Evolutionary conservation across 2,888 invertebrate species (phyloP).

Genomic region (Zygothrica quintamaculata): DNA sequence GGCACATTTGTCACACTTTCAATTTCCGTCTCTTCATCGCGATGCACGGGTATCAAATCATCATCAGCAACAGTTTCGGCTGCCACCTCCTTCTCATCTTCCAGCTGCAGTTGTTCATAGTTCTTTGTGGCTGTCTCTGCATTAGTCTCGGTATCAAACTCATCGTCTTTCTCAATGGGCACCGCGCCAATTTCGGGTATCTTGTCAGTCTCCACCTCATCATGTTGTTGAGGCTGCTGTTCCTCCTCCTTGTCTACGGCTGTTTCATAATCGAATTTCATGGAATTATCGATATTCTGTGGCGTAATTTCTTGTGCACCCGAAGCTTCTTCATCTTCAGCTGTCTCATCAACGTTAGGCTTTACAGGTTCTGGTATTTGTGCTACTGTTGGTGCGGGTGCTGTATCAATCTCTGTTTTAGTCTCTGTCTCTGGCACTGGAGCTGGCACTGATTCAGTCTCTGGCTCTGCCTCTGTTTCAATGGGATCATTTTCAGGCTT

Average conservation of each 20-base stretch:
- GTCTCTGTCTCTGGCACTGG: conserved; percentile 15
- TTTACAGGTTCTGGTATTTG: conserved; percentile 16
- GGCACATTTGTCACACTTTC: conserved; percentile 70
- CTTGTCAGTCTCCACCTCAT: conserved; percentile 40
- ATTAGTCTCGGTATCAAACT: conserved; percentile 54
- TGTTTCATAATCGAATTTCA: conserved; percentile 82
- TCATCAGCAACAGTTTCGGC: conserved; percentile 48
- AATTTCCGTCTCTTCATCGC: conserved; percentile 52
- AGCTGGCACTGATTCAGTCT: conserved; percentile 12
- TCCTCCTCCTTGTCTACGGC: conserved; percentile 50
- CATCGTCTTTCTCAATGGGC: conserved; percentile 40
- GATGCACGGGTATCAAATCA: conserved; percentile 71
- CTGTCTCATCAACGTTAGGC: conserved; percentile 16
- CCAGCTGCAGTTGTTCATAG: conserved; percentile 44
- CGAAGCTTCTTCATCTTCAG: conserved; percentile 57
- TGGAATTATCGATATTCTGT: conserved; percentile 67
- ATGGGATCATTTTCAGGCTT: conserved; percentile 41
- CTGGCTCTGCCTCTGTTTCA: conserved; percentile 1
- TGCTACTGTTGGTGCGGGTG: conserved; percentile 2
- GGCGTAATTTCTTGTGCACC: conserved; percentile 57
- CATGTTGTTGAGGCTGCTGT: conserved; percentile 35
- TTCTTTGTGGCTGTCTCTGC: conserved; percentile 55
- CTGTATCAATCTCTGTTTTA: background rate
- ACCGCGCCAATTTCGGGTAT: conserved; percentile 25
- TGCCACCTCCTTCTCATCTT: conserved; percentile 40